A percentile compares a stretch with the other conserved stretches of the same genome.
Evolutionary conservation across 2,113 vertebrate genomes (phyloP).

Genomic region (Manacus vitellinus): DNA sequence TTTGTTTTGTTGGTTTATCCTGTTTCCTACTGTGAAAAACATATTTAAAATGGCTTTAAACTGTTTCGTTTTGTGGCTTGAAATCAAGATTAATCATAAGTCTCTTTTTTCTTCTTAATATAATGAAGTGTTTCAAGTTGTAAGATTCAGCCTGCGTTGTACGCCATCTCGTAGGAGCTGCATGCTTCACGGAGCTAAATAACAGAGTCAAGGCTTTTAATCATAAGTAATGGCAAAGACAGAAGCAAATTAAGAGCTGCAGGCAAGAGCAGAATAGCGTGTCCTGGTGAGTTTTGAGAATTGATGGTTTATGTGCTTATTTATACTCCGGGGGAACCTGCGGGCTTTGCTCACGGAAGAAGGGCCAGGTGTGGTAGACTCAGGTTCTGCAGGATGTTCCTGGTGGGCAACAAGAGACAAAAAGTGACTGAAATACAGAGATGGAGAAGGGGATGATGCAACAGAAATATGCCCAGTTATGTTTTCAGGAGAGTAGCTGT

Average conservation of each 20-base stretch:
- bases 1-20: constrained; percentile 50
- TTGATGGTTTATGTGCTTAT: not conserved
- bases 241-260: constrained; percentile 54
- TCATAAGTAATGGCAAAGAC: constrained; percentile 41
- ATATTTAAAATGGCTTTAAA: constrained; percentile 6
- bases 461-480: not conserved
- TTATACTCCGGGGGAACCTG: not conserved
- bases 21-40: constrained; percentile 14
- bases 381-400: not conserved
- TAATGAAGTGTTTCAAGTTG: constrained; percentile 29
- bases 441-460: not conserved
- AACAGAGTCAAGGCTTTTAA: constrained; percentile 41
- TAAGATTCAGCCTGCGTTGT: not conserved
- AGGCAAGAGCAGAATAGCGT: not conserved
- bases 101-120: constrained; percentile 21
- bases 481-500: not conserved
- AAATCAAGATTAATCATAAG: constrained; percentile 49
- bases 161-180: not conserved
- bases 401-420: not conserved
- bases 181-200: constrained; percentile 26
- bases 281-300: constrained; percentile 11
- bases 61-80: constrained; percentile 4
- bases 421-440: not conserved
- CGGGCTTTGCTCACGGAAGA: not conserved
- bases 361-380: not conserved